Conservation (phyloP, 2,113 vertebrate genomes). For the Zosterops japonicus region DNA sequence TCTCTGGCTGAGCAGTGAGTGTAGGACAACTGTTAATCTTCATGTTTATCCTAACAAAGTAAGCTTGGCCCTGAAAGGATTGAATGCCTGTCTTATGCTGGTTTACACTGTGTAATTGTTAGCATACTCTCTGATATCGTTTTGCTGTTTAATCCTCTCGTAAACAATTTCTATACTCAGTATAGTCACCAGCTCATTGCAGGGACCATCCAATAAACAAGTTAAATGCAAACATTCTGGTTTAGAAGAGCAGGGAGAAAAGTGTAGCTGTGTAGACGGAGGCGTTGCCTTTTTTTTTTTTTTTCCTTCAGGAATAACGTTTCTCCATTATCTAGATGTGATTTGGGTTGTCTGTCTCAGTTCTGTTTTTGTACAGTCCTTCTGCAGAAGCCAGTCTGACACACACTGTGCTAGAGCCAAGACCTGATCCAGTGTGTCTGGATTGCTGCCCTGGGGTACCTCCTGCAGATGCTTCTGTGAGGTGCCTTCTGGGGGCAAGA, state of each 20-base stretch:
- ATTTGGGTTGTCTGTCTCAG: background rate
- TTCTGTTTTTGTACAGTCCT: background rate
- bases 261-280: background rate
- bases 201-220: background rate
- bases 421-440: background rate
- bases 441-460: background rate
- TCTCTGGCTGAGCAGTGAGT: background rate
- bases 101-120: background rate
- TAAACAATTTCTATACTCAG: background rate
- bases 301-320: background rate
- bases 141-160: background rate
- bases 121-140: background rate
- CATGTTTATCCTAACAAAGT: background rate
- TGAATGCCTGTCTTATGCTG: background rate
- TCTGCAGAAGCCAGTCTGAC: background rate
- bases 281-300: background rate
- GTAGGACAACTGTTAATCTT: background rate
- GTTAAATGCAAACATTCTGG: background rate
- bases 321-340: background rate
- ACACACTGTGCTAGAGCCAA: background rate
- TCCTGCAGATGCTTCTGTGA: background rate
- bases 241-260: background rate
- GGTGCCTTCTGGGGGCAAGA: background rate
- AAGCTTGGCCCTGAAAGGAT: background rate
- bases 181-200: background rate